Evolutionary conservation across 2,113 vertebrate genomes (phyloP), one percentile per base, ranked within the genome.

Genomic region (Dasyornis broadbenti): DNA sequence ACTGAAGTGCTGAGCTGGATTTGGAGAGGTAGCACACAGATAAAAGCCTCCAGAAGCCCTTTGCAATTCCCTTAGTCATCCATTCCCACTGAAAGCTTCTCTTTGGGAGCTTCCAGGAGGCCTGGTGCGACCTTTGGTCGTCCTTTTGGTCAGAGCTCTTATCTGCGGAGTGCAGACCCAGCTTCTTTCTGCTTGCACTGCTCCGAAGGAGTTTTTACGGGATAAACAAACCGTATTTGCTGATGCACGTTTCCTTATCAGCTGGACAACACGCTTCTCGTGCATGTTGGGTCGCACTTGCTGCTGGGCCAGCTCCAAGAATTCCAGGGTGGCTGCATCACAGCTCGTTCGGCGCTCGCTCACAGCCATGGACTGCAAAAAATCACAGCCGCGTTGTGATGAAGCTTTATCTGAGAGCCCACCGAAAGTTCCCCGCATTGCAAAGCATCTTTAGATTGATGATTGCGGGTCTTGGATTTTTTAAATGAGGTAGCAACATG

Each of bases 201-300:
- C 90, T 92, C 87, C 65, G 79, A 68, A 81, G 3, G 53, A 35
- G 88, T 84, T 90, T 69, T 66, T 72, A 24, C 0, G 2, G 80
- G 83, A 83, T 97, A 96, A 97, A 95, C 85, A 95, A 95, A 77
- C 93, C 16, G 8, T 84, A 13, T 92, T 92, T 95, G 93, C 95
- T 94, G 96, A 90, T 95, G 82, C 82, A 81, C 15, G 1, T 52
- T 90, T 63, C 80, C 95, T 96, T 96, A 96, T 96, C 92, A 93
- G 82, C 82, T 56, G 73, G 89, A 44, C 90, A 95, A 42, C 95
- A 96, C 2, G 3, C 65, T 44, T 49, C 90, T 96, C 53, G 0
- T 57, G 65, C 69, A 1, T 20, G 89, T 40, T 53, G 86, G 90
- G 93, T 94, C 93, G 86, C 87, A 65, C 80, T 68, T 2, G 0